These are phyloP conservation scores for mouse (Mus musculus) DNA, from an alignment of 2,113 vertebrate genomes.

Conservation along the genomic window DNA sequence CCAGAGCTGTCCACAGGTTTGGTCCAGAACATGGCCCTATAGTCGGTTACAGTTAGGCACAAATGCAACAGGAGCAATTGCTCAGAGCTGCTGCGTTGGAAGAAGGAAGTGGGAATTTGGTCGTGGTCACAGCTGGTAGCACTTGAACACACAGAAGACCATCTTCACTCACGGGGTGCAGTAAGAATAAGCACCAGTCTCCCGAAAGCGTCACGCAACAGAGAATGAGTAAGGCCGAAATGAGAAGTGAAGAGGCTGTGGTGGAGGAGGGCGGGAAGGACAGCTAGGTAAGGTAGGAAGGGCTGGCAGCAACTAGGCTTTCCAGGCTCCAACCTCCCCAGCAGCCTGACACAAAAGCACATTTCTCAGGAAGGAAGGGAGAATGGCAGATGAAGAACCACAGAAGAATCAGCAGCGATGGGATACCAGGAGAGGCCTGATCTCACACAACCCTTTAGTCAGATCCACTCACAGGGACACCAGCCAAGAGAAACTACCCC, in stretches of 20 bases:
- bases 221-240: background rate
- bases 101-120: background rate
- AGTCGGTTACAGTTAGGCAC: background rate
- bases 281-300: background rate
- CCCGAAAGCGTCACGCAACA: background rate
- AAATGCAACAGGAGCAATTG: background rate
- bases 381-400: slow-evolving; percentile 75
- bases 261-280: background rate
- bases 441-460: background rate
- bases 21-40: background rate
- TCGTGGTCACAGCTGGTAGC: background rate
- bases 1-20: background rate
- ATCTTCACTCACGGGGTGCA: background rate
- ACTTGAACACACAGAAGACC: background rate
- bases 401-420: slow-evolving; percentile 46
- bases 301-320: background rate
- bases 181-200: background rate
- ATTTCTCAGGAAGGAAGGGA: slow-evolving; percentile 84
- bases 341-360: slow-evolving; percentile 82
- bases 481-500: slow-evolving; percentile 59
- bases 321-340: slow-evolving; percentile 64
- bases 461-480: background rate
- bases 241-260: background rate
- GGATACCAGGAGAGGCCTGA: slow-evolving; percentile 63
- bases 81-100: background rate